Evolutionary conservation across 2,113 vertebrate genomes (phyloP).

Genomic region (Desmodus rotundus): DNA sequence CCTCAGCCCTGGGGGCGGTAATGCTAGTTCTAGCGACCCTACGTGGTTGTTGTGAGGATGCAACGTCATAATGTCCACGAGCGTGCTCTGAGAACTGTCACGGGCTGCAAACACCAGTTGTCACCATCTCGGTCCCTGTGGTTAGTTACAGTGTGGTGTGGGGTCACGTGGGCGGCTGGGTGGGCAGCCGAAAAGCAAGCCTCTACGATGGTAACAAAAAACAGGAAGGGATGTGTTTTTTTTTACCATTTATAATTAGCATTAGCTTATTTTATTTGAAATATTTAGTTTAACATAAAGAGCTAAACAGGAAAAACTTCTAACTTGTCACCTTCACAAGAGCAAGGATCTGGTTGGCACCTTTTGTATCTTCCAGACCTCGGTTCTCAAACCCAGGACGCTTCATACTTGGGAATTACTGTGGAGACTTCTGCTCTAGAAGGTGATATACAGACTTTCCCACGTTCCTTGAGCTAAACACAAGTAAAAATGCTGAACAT

Average conservation of each 20-base stretch:
- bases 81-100: background rate
- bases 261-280: background rate
- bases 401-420: background rate
- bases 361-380: background rate
- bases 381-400: background rate
- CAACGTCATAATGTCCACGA: background rate
- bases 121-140: background rate
- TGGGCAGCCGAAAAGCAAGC: background rate
- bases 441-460: background rate
- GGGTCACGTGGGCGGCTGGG: rapidly evolving
- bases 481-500: background rate
- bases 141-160: background rate
- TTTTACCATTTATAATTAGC: background rate
- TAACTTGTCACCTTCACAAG: background rate
- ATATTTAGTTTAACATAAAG: background rate
- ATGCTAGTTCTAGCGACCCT: background rate
- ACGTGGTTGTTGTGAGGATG: background rate
- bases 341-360: background rate
- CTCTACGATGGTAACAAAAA: background rate
- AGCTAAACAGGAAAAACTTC: background rate
- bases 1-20: background rate
- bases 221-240: background rate
- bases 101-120: background rate
- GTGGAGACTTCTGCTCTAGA: background rate
- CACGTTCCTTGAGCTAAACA: no score